Conservation (phyloP, 2,797 vertebrate species). For the Halcyon leucocephala region DNA sequence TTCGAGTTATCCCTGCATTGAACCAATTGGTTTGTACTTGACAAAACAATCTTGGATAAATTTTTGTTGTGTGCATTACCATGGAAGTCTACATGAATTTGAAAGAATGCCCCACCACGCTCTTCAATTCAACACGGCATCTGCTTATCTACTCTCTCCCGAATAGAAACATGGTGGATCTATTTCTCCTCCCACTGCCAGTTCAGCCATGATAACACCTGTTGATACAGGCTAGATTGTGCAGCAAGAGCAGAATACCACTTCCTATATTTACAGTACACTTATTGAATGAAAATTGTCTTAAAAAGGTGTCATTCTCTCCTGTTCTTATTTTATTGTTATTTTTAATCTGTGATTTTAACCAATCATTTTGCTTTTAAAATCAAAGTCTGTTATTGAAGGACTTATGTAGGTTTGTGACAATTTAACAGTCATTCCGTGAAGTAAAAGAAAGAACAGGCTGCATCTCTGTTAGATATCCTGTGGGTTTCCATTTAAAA, state of each 20-base stretch:
- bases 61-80: not conserved
- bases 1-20: not conserved
- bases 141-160: fast-evolving
- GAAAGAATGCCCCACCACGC: fast-evolving
- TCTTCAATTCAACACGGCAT: not conserved
- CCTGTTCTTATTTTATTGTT: not conserved
- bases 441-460: not conserved
- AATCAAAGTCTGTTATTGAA: not conserved
- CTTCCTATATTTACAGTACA: not conserved
- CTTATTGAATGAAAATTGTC: not conserved
- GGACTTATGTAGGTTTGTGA: not conserved
- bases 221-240: not conserved
- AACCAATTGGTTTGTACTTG: not conserved
- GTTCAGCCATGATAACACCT: not conserved
- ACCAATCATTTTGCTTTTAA: not conserved
- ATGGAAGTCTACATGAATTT: not conserved
- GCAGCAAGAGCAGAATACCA: not conserved
- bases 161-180: not conserved
- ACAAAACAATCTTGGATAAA: not conserved
- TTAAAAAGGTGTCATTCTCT: not conserved
- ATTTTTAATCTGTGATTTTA: not conserved
- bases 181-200: not conserved
- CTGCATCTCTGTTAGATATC: not conserved
- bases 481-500: not conserved
- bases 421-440: not conserved